Evolutionary conservation across 1,140 invertebrate genomes (phyloP).

Genomic region (Harpegnathos saltator): DNA sequence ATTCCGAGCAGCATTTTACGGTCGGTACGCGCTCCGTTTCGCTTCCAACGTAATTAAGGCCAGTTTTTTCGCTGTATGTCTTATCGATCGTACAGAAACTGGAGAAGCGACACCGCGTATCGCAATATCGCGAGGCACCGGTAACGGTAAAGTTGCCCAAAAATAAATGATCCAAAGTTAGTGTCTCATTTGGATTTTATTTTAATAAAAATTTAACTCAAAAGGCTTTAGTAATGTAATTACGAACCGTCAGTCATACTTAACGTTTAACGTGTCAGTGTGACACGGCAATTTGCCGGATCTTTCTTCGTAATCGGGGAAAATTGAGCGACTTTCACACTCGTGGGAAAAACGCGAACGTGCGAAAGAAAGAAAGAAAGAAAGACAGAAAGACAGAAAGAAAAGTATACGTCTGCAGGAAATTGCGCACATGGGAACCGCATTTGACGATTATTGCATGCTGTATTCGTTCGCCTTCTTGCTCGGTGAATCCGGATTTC

Average conservation of each 20-base stretch:
- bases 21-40: too few species aligned
- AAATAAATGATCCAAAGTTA: too few species aligned
- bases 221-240: too few species aligned
- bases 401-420: conserved; percentile 20
- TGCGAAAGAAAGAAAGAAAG: not conserved
- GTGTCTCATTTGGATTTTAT: not conserved
- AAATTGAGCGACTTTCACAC: conserved; percentile 21
- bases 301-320: not conserved
- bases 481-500: conserved; percentile 48
- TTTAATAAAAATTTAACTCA: not conserved
- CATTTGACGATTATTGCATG: conserved; percentile 13
- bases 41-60: too few species aligned
- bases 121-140: too few species aligned
- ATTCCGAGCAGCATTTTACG: too few species aligned
- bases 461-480: conserved; percentile 13
- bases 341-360: conserved; percentile 36
- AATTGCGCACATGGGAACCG: conserved; percentile 42
- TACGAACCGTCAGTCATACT: not conserved
- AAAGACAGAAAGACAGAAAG: conserved; percentile 5
- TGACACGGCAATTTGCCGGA: not conserved
- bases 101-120: too few species aligned
- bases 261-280: not conserved
- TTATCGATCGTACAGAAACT: too few species aligned
- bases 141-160: too few species aligned
- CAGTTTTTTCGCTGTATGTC: too few species aligned